Conservation (phyloP, 2,888 invertebrate species). For the Hartigia nigra region DNA sequence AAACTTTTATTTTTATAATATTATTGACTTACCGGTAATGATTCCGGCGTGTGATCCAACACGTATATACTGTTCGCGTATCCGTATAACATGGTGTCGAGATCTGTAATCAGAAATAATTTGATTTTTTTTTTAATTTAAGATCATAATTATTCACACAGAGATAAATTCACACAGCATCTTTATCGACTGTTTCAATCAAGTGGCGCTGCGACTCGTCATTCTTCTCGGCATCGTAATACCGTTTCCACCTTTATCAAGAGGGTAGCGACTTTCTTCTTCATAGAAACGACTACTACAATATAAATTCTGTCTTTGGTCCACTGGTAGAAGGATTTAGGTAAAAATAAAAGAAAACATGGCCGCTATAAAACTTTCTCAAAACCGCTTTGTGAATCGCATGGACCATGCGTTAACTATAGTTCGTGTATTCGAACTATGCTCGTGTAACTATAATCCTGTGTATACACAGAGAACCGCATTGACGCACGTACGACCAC, state of each 20-base stretch:
- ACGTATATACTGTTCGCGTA: constrained; percentile 63
- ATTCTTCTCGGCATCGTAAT: not conserved
- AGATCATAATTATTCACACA: not conserved
- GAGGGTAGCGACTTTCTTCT: not conserved
- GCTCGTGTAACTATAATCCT: no score
- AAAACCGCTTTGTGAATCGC: not conserved
- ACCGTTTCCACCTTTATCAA: not conserved
- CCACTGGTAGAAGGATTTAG: not conserved
- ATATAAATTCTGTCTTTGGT: not conserved
- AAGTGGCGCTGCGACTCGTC: not conserved
- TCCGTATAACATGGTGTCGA: constrained; percentile 63
- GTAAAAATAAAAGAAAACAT: not conserved
- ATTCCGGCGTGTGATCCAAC: constrained; percentile 61
- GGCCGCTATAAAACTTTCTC: not conserved
- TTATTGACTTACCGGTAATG: constrained; percentile 56
- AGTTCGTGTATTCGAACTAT: no score
- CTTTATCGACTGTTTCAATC: not conserved
- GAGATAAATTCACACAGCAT: not conserved
- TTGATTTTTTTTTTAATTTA: no score
- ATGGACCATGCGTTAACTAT: not conserved
- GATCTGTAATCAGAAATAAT: constrained; percentile 49
- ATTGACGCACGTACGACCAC: not conserved
- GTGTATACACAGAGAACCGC: no score
- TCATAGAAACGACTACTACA: not conserved
- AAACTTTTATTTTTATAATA: not conserved